phyloP scores from a whole-genome alignment of 30 jellyfish, hydroid and myxozoan genomes.

The Clytia hemisphaerica region DNA sequence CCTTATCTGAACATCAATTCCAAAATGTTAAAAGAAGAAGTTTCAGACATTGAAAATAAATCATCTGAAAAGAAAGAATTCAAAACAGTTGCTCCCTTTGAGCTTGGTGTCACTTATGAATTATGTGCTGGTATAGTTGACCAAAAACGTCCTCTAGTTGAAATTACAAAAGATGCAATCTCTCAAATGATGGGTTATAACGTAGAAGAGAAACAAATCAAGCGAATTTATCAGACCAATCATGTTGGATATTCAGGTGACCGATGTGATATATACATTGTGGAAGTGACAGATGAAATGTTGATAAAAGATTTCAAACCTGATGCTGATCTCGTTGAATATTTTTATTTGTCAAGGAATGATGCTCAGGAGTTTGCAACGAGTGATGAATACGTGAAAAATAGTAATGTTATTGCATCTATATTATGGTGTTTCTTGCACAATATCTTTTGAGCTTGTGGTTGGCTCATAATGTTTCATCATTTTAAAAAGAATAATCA shows the following conservation, averaged over 20 bases:
- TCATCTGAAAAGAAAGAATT: too few relatives aligned
- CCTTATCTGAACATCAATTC: constrained; percentile 65
- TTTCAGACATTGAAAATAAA: constrained; percentile 42
- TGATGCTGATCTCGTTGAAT: constrained; percentile 80
- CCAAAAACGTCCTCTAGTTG: constrained; percentile 37
- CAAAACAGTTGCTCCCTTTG: constrained; percentile 31
- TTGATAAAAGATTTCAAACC: too few relatives aligned
- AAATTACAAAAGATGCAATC: constrained; percentile 46
- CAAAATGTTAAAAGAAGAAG: constrained; percentile 41
- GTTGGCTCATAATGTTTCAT: too few relatives aligned
- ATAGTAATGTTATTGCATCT: constrained; percentile 65
- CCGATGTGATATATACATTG: constrained; percentile 26
- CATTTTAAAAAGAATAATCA: too few relatives aligned
- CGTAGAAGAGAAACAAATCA: constrained; percentile 22
- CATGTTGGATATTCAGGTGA: constrained; percentile 57
- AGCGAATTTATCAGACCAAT: constrained; percentile 15
- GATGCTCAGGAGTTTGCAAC: constrained; percentile 64
- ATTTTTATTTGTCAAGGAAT: constrained; percentile 56
- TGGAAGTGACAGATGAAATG: constrained; percentile 82
- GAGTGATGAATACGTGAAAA: constrained; percentile 46
- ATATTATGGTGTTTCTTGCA: constrained; percentile 92
- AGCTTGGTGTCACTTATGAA: constrained; percentile 60
- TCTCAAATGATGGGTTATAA: constrained; percentile 70
- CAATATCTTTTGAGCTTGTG: too few relatives aligned
- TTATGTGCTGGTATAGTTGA: constrained; percentile 80